phyloP scores from a whole-genome alignment of 2,797 vertebrate species.

The Anniella stebbinsi region DNA sequence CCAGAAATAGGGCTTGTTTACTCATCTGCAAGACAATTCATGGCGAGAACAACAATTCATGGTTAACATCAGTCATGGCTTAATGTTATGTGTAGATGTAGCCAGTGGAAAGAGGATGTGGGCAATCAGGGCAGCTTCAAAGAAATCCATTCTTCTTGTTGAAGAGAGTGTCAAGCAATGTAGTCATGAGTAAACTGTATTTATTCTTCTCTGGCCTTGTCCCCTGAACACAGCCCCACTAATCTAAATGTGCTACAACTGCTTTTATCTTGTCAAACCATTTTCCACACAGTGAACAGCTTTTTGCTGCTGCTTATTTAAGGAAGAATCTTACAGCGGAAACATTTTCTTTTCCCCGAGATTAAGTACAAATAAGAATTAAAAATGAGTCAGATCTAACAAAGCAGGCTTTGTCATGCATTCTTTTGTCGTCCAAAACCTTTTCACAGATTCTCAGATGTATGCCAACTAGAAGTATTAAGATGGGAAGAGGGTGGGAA shows the following conservation, averaged over 20 bases:
- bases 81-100: too few relatives aligned
- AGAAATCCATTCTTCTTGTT: neutral
- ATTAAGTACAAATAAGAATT: slow-evolving; percentile 22
- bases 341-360: neutral
- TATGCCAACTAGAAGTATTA: neutral
- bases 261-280: slow-evolving; percentile 18
- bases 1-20: too few relatives aligned
- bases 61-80: too few relatives aligned
- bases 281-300: neutral
- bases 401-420: neutral
- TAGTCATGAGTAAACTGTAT: neutral
- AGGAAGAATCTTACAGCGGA: slow-evolving; percentile 7
- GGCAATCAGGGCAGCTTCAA: neutral
- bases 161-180: neutral
- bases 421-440: neutral
- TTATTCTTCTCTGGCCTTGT: neutral
- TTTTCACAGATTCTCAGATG: slow-evolving; percentile 8
- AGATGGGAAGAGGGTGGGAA: neutral
- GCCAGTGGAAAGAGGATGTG: neutral
- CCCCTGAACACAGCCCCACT: neutral
- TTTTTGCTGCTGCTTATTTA: slow-evolving; percentile 15
- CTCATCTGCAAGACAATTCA: too few relatives aligned
- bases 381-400: slow-evolving; percentile 19
- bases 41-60: too few relatives aligned
- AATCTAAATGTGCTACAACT: neutral